phyloP scores from a whole-genome alignment of 2,888 invertebrate genomes.

The Drosophila prostipennis region DNA sequence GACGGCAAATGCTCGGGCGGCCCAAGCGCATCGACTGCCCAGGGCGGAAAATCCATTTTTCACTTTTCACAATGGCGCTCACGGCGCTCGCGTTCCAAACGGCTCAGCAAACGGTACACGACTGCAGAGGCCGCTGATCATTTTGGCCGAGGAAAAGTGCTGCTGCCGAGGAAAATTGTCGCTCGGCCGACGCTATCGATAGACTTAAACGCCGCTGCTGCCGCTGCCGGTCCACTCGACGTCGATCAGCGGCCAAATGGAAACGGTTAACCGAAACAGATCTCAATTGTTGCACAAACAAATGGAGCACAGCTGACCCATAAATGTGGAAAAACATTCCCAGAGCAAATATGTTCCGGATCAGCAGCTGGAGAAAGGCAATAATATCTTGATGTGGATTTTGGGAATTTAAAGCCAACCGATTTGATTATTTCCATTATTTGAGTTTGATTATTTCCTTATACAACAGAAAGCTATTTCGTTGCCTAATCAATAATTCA shows the following conservation, averaged over 20 bases:
- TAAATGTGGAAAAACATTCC: constrained; percentile 26
- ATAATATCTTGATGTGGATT: not conserved
- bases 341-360: constrained; percentile 1
- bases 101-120: constrained; percentile 69
- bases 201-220: constrained; percentile 10
- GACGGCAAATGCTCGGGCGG: constrained; percentile 52
- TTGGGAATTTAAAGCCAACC: not conserved
- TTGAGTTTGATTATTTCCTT: not conserved
- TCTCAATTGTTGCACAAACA: constrained; percentile 39
- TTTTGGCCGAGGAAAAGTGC: constrained; percentile 27
- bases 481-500: not conserved
- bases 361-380: constrained; percentile 5
- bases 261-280: constrained; percentile 10
- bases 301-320: constrained; percentile 27
- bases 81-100: constrained; percentile 66
- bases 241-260: constrained; percentile 28
- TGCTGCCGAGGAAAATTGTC: constrained; percentile 59
- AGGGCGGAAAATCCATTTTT: constrained; percentile 43
- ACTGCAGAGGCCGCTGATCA: constrained; percentile 47
- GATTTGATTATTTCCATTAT: not conserved
- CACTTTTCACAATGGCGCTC: constrained; percentile 31
- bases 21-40: constrained; percentile 60
- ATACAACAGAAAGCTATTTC: not conserved
- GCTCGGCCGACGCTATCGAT: constrained; percentile 56
- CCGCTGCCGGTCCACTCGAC: constrained; percentile 11